Percentiles rank a stretch among this genome's conserved stretches.
Conservation (phyloP, 2,888 invertebrate species). For the Julus scanicus region DNA sequence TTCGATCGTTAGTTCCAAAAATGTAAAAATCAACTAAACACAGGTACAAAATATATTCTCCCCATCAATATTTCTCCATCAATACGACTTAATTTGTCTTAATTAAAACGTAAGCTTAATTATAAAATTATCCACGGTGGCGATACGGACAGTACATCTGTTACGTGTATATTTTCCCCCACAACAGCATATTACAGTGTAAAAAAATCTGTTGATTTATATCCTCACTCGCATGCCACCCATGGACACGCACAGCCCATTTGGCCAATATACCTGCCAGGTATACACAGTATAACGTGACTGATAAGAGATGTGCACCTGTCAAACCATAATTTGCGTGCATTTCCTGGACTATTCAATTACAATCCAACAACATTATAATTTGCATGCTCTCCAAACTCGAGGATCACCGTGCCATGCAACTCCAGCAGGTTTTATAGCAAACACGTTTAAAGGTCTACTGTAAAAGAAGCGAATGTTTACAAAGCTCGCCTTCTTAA, state of each 20-base stretch:
- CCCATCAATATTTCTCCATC: not conserved
- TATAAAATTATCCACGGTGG: slow-evolving; percentile 24
- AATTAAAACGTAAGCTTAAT: slow-evolving; percentile 1
- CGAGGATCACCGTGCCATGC: not conserved
- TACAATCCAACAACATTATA: slow-evolving; percentile 42
- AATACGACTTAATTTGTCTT: not conserved
- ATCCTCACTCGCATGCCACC: not conserved
- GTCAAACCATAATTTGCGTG: slow-evolving; percentile 25
- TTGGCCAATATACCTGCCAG: not conserved
- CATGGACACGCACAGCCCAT: slow-evolving; percentile 7
- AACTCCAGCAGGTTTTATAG: slow-evolving; percentile 7
- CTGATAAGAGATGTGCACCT: slow-evolving; percentile 39
- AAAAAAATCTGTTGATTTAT: not conserved
- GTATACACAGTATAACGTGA: slow-evolving; percentile 7
- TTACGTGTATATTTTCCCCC: not conserved
- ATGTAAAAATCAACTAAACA: too few species aligned
- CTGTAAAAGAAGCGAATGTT: not conserved
- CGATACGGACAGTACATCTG: not conserved
- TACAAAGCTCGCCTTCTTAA: slow-evolving; percentile 16
- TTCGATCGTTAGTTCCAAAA: too few species aligned
- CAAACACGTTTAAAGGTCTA: not conserved
- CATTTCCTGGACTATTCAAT: slow-evolving; percentile 42
- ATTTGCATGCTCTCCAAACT: slow-evolving; percentile 13
- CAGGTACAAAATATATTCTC: too few species aligned
- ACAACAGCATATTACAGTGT: not conserved